Conservation (phyloP, 2,888 invertebrate genomes). For the Tenthredo mesomela region DNA sequence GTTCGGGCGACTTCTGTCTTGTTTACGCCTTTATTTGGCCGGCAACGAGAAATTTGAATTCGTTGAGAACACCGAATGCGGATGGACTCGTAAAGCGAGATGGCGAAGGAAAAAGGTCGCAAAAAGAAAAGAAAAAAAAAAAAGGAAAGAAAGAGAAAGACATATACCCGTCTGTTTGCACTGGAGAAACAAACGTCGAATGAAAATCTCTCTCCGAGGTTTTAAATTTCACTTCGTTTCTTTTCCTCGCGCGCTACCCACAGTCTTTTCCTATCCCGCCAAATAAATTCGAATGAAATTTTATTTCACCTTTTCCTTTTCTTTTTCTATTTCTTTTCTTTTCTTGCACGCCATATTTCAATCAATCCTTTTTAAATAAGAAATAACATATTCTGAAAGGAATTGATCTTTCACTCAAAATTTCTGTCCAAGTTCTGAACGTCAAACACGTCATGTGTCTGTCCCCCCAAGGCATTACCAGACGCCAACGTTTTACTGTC, state of each 20-base stretch:
- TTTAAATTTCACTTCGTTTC: slow-evolving; percentile 41
- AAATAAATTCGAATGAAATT: slow-evolving; percentile 9
- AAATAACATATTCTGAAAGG: neutral
- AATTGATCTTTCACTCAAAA: slow-evolving; percentile 11
- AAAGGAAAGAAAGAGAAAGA: neutral
- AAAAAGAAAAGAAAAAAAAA: neutral
- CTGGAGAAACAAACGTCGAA: slow-evolving; percentile 47
- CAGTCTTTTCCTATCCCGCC: neutral
- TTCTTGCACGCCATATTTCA: neutral
- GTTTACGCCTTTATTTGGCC: slow-evolving; percentile 67
- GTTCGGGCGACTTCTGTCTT: slow-evolving; percentile 63
- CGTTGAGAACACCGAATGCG: slow-evolving; percentile 59
- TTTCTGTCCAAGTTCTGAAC: neutral
- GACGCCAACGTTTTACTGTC: slow-evolving; percentile 51
- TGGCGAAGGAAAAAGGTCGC: neutral
- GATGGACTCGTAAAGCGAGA: slow-evolving; percentile 48
- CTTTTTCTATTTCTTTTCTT: neutral
- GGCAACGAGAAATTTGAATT: slow-evolving; percentile 64
- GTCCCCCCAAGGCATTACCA: slow-evolving; percentile 14
- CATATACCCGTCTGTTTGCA: slow-evolving; percentile 32
- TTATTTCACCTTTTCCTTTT: neutral
- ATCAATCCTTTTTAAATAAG: neutral
- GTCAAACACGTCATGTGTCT: slow-evolving; percentile 36
- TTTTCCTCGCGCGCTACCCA: neutral
- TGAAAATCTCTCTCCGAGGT: slow-evolving; percentile 41